These are phyloP conservation scores for Catamblyrhynchus diadema DNA, from an alignment of 2,797 vertebrate species.

Conservation along the genomic window DNA sequence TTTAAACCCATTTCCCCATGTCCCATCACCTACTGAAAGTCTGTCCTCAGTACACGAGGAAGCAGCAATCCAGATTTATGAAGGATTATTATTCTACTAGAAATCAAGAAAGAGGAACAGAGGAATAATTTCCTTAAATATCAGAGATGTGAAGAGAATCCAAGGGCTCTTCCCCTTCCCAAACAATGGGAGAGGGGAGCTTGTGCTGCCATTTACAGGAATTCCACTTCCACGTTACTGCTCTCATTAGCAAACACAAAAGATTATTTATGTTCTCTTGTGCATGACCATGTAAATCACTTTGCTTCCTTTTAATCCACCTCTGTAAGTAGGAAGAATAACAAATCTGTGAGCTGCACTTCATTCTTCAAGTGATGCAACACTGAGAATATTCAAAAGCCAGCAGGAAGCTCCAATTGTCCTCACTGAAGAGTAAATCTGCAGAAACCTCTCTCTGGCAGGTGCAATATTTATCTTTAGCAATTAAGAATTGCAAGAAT, in stretches of 20 bases:
- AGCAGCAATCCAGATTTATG: background rate
- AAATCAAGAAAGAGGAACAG: background rate
- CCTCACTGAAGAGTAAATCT: background rate
- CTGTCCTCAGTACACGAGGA: background rate
- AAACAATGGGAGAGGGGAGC: background rate
- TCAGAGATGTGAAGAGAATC: background rate
- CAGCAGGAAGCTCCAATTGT: background rate
- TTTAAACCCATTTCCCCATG: background rate
- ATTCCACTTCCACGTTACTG: background rate
- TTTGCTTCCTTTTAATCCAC: background rate
- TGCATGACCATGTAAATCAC: background rate
- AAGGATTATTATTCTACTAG: background rate
- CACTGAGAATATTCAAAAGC: background rate
- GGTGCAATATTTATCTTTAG: background rate
- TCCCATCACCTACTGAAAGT: background rate
- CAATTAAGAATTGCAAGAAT: background rate
- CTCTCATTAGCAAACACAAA: background rate
- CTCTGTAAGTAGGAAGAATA: background rate
- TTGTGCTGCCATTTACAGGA: background rate
- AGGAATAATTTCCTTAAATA: background rate
- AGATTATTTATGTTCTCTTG: background rate
- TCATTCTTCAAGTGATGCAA: background rate
- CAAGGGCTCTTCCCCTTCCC: background rate
- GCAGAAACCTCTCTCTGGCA: background rate
- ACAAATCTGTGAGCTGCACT: background rate